phyloP scores from a whole-genome alignment of 2,113 vertebrate species.

The Neopipo cinnamomea region DNA sequence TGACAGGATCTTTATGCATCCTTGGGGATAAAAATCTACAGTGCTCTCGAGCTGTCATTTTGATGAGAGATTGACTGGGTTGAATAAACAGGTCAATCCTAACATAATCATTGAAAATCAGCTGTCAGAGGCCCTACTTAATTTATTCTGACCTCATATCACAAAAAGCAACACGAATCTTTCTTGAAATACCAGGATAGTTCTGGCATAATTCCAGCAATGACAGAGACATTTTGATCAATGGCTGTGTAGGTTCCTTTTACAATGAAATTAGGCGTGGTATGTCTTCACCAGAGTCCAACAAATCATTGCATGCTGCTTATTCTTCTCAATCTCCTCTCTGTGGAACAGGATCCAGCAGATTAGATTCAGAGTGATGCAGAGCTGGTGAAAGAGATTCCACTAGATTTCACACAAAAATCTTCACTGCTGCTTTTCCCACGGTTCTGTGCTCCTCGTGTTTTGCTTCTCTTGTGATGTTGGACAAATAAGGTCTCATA shows the following conservation, averaged over 20 bases:
- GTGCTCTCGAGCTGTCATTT: slow-evolving; percentile 17
- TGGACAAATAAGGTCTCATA: background rate
- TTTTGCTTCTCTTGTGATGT: background rate
- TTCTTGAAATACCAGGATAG: slow-evolving; percentile 22
- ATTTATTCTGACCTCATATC: slow-evolving; percentile 56
- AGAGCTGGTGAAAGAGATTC: background rate
- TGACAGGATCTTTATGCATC: slow-evolving; percentile 7
- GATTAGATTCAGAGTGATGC: background rate
- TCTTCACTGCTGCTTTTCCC: background rate
- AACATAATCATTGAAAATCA: slow-evolving; percentile 50
- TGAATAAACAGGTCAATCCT: slow-evolving; percentile 53
- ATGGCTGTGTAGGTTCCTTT: background rate
- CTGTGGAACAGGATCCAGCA: background rate
- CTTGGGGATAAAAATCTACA: slow-evolving; percentile 16
- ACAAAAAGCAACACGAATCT: slow-evolving; percentile 27
- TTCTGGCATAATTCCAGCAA: background rate
- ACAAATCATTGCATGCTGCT: slow-evolving; percentile 28
- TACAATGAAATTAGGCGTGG: background rate
- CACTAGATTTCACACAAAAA: slow-evolving; percentile 1
- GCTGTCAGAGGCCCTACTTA: slow-evolving; percentile 40
- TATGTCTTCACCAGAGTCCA: slow-evolving; percentile 7
- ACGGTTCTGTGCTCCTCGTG: background rate
- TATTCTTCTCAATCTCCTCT: background rate
- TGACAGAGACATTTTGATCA: slow-evolving; percentile 54
- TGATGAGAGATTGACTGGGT: slow-evolving; percentile 28